Evolutionary conservation across 2,888 invertebrate species (phyloP), one percentile per base, ranked within the genome.

Genomic region (Mesorhabditis spiculigera): DNA sequence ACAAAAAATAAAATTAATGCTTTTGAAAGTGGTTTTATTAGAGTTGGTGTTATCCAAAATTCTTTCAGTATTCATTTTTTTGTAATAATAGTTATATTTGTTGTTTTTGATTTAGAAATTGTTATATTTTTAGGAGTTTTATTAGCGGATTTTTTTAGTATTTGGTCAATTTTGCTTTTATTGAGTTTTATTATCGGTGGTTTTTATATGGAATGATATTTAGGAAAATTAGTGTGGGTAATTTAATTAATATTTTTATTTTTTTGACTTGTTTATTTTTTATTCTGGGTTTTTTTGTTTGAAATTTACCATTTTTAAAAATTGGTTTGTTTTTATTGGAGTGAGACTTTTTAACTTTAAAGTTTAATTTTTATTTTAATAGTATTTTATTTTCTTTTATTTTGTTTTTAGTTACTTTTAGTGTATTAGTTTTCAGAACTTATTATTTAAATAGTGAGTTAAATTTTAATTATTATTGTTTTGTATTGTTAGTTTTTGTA

Each of bases 261-360:
- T 77, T 75, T 77, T 76, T 76, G 74, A 78, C 73, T 75, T 62
- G 58, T 66, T 66, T 75, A 61, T n/a, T 76, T 63, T 78, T 75
- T 75, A 68, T 74, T 66, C 68, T 73, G 63, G 58, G 68, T 43
- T 65, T 76, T 41, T 67, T 69, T 43, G 71, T 73, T 66, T 72
- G 71, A 58, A 44, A 64, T 45, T 71, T 73, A 44, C 74, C 74
- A 13, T 65, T 65, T 45, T 68, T 74, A 70, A 90, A 90, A 74
- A 86, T 91, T 88, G 91, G 91, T 87, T 90, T 91, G 75, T 76
- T 41, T 76, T 63, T 74, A 5, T 71, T 79, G 43, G 77, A 79
- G 44, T 79, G 77, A 58, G 74, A 77, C 67, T 78, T 78, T 75
- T 72, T 78, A 66, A 74, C 73, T 50, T 71, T 78, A 67, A 78